These are phyloP conservation scores for Cassiopea xamachana DNA, from an alignment of 30 jellyfish, hydroid and myxozoan species.

Conservation along the genomic window DNA sequence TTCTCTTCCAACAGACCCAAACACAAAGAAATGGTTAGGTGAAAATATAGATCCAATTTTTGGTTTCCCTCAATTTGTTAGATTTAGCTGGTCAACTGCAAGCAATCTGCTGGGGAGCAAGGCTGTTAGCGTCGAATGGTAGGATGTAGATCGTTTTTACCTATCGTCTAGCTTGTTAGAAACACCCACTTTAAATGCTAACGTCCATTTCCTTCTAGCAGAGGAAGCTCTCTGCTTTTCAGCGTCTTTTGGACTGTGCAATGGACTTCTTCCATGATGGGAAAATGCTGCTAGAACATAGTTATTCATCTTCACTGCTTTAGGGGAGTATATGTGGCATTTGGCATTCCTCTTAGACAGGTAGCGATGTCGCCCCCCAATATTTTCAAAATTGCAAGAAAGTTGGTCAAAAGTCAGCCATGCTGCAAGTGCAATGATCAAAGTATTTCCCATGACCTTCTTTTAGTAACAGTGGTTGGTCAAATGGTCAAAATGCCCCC, in stretches of 20 bases:
- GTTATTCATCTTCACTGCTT: no score
- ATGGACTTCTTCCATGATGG: not conserved
- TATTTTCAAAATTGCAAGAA: no score
- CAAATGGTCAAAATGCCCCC: no score
- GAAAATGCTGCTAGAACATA: not conserved
- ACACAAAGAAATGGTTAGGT: conserved; percentile 88
- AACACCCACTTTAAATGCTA: no score
- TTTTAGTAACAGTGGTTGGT: no score
- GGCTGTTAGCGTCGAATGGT: conserved; percentile 85
- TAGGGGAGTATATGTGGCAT: not conserved
- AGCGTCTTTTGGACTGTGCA: not conserved
- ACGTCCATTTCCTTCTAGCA: not conserved
- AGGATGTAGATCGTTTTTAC: not conserved
- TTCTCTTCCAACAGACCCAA: conserved; percentile 66
- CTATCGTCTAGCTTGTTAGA: no score
- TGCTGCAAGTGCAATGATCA: no score
- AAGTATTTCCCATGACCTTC: no score
- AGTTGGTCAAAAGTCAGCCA: no score
- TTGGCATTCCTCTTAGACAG: no score
- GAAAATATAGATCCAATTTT: conserved; percentile 86
- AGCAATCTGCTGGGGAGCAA: conserved; percentile 74
- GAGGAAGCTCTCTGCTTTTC: not conserved
- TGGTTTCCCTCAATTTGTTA: conserved; percentile 93
- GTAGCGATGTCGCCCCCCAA: no score
- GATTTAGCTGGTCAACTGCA: conserved; percentile 98